Evolutionary conservation across 2,888 invertebrate species (phyloP).

Genomic region (Cylloceria caligata): DNA sequence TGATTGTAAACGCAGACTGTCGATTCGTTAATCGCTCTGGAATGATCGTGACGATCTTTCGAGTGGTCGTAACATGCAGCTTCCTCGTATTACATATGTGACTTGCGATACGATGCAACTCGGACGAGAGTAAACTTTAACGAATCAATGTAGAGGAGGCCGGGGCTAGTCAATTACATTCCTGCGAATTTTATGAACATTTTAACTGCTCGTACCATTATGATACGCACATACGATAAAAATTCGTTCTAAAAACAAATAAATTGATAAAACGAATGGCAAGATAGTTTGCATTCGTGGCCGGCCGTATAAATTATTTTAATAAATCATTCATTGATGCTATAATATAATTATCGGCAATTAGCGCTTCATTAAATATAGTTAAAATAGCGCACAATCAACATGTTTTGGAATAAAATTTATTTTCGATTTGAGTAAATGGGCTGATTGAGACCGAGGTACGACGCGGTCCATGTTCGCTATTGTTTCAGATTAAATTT

Average conservation of each 20-base stretch:
- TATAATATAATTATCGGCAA: no score
- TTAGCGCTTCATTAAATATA: background rate
- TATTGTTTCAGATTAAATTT: no score
- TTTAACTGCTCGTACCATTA: background rate
- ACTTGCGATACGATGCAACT: background rate
- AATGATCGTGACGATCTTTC: constrained; percentile 33
- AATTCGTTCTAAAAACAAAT: background rate
- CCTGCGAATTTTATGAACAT: background rate
- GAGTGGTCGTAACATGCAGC: background rate
- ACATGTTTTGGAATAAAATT: no score
- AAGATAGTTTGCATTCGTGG: background rate
- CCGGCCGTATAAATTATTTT: background rate
- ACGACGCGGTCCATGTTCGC: no score
- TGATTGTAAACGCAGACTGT: constrained; percentile 37
- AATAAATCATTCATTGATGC: no score
- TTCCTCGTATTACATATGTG: constrained; percentile 25
- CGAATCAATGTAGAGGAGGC: background rate
- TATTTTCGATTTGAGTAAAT: no score
- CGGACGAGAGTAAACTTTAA: background rate
- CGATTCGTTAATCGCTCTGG: constrained; percentile 28
- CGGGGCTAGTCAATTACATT: background rate
- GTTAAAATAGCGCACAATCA: no score
- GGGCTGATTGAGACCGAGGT: no score
- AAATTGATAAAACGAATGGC: background rate
- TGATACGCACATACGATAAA: background rate